Conservation (phyloP, 2,888 invertebrate genomes). For the Lasioglossum vierecki region DNA sequence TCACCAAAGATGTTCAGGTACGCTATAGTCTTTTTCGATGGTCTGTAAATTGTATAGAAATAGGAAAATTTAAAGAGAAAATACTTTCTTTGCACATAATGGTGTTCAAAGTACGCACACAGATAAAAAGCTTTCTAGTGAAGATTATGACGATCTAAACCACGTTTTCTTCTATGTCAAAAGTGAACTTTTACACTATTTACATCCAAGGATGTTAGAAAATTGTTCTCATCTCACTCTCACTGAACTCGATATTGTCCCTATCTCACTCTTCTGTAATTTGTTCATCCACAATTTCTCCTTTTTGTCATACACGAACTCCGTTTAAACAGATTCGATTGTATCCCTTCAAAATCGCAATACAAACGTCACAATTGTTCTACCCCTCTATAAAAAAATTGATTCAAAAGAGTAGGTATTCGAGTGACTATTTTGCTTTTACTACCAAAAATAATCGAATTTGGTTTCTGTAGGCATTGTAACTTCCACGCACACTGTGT, state of each 20-base stretch:
- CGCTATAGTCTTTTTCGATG: not conserved
- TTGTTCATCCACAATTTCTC: no score
- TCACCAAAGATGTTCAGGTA: slow-evolving; percentile 91
- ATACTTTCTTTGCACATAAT: not conserved
- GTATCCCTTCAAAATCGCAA: not conserved
- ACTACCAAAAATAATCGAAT: not conserved
- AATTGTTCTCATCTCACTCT: no score
- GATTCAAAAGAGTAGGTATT: not conserved
- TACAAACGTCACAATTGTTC: not conserved
- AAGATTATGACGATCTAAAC: not conserved
- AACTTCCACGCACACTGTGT: not conserved
- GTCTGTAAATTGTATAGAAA: not conserved
- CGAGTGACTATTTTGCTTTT: not conserved
- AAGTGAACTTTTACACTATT: not conserved
- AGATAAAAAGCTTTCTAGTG: not conserved
- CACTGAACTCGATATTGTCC: no score
- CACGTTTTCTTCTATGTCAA: not conserved
- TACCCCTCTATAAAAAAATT: no score
- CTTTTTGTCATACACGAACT: not conserved
- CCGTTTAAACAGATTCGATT: not conserved
- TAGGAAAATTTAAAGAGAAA: not conserved
- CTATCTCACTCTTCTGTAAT: no score
- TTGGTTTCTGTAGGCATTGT: not conserved
- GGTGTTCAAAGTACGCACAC: not conserved
- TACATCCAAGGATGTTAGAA: not conserved